Evolutionary conservation across 2,888 invertebrate species (phyloP), one percentile per base, ranked within the genome.

Genomic region (Miltochrista miniata): DNA sequence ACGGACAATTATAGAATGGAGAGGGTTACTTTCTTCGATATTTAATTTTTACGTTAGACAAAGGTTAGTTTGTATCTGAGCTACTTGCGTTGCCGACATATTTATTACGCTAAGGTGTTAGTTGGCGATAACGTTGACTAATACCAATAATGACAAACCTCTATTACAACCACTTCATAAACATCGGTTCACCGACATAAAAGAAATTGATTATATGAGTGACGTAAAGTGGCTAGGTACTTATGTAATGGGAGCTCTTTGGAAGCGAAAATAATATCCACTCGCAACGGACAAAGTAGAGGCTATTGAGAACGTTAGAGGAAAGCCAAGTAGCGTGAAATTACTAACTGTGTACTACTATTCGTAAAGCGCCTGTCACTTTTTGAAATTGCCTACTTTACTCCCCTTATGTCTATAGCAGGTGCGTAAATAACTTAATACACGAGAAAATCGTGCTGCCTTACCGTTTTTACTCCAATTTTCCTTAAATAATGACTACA

Each of bases 351-450:
- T 18, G 31, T 36, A 45, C 13, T 42, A 41, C 13, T 45, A 39
- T 50, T 35, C 45, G 7, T 31, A 33, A 45, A 50, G 40, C 44
- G 31, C 11, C 14, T 12, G 49, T 40, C 36, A 45, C 39, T 13
- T 43, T 34, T 35, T 29, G 7, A 35, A 35, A 35, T 43, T 34
- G 9, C 44, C 11, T 10, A 24, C 14, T 37, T 29, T 33, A 43
- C 31, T 39, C 13, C 34, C 24, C 12, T 29, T 18, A 34, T 29
- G 4, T 12, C 30, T 48, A 45, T 37, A 45, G 53, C 54, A 47
- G 45, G 30, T 45, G 46, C 48, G 53, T 47, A 14, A 51, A 48
- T 61, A 42, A 51, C 53, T 48, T 45, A 49, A 51, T 56, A 56
- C 47, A 51, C 37, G 13, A 12, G 34, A 48, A 24, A 46, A 51